These are phyloP conservation scores for Antechinus flavipes DNA, from an alignment of 2,113 vertebrate genomes.

Conservation along the genomic window DNA sequence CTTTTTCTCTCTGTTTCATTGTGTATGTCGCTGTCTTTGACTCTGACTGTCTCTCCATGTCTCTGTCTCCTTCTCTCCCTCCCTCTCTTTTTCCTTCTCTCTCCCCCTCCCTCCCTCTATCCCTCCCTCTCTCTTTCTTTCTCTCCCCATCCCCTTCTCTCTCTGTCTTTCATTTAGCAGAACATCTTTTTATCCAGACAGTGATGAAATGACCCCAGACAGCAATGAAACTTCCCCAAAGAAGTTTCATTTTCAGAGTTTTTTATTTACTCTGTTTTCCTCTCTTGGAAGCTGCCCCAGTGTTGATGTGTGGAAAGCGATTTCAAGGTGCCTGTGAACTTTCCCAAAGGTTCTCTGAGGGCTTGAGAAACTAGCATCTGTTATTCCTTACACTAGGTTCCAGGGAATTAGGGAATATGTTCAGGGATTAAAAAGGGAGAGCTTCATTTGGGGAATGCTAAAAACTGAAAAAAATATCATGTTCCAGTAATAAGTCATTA, in stretches of 20 bases:
- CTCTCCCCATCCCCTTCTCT: background rate
- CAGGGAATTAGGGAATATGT: background rate
- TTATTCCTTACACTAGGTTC: background rate
- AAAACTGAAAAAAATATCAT: background rate
- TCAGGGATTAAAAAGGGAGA: background rate
- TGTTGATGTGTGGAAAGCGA: background rate
- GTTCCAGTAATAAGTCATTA: background rate
- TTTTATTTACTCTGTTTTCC: background rate
- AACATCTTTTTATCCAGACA: background rate
- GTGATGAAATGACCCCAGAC: background rate
- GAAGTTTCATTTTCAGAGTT: background rate
- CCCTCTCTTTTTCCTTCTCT: rapidly evolving
- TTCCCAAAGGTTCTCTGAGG: background rate
- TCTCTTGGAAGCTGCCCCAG: background rate
- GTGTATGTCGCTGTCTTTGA: background rate
- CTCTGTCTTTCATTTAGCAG: background rate
- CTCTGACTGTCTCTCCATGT: background rate
- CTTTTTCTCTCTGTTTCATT: background rate
- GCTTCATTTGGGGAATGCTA: background rate
- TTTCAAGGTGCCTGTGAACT: background rate
- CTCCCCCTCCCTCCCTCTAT: too few species aligned
- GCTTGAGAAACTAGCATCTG: background rate
- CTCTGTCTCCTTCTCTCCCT: too few species aligned
- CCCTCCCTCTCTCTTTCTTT: rapidly evolving
- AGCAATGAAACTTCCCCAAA: background rate